Base-by-base conservation (phyloP, 2,797 vertebrate genomes). In the Acomys russatus region DNA sequence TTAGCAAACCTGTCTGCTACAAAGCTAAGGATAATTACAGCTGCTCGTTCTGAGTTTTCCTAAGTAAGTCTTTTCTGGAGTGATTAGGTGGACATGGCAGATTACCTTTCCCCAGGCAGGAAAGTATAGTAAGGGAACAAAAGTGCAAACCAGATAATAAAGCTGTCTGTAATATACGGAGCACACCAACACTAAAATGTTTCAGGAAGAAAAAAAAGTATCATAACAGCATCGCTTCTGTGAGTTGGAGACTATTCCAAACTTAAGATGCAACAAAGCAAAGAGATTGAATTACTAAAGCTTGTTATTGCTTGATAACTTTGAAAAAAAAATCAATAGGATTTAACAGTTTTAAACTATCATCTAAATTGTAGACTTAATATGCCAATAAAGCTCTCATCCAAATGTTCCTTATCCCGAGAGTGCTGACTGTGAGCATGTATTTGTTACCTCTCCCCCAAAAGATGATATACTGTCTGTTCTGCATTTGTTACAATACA, bases 321-420 rank as follows among this genome's bases (percentile, higher is more conserved):
- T 59, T 12, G 7, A 18, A 54, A 82, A 54, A 82, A 86, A 96
- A 89, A 88, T 76, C 38, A 88, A 70, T 90, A 77, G 74, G 9
- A 90, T 63, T 91, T 71, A 35, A 85, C 87, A 84, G 10, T 90
- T 96, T 96, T 80, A 92, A 91, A 56, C 92, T 79, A 88, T 77
- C 80, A 85, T 54, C 66, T 85, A 90, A 92, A 88, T 63, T 95
- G 4, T 91, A 95, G 33, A 88, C 80, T 92, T 84, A 38, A 91
- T 96, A 92, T 83, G n/a, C 22, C 56, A 87, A 92, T 91, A 91
- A 94, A 94, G 86, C 10, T 88, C 80, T 89, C 35, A 91, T 80
- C 23, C 77, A 90, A 80, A 59, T 79, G n/a, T 3, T 70, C n/a
- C 77, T 33, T 30, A 68, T 22, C 20, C 38, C 6, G 5, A 71